phyloP scores from a whole-genome alignment of 2,113 vertebrate genomes.

The Bubo blakistoni region DNA sequence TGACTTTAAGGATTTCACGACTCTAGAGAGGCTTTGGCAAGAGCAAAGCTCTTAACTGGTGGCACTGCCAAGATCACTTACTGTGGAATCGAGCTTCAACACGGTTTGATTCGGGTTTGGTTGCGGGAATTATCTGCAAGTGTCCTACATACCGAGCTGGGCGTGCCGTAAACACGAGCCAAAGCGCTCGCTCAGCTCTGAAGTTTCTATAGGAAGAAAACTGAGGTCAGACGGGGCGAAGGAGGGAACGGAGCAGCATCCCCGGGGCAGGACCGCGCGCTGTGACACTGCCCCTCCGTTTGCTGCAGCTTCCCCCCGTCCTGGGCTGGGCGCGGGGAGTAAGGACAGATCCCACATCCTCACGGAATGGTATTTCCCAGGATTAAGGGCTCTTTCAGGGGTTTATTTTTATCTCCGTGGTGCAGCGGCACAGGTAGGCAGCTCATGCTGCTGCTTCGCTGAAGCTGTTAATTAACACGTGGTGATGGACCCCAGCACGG shows the following conservation, averaged over 20 bases:
- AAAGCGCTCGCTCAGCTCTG: fast-evolving
- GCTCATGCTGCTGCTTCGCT: background rate
- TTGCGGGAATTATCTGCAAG: background rate
- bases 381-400: background rate
- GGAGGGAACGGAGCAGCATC: background rate
- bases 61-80: background rate
- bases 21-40: background rate
- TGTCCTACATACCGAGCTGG: background rate
- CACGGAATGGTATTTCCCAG: background rate
- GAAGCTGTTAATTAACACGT: fast-evolving
- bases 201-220: background rate
- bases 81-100: background rate
- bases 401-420: background rate
- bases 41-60: background rate
- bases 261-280: background rate
- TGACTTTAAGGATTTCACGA: background rate
- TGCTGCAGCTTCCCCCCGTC: background rate
- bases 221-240: background rate
- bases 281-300: too few species aligned
- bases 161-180: background rate
- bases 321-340: background rate
- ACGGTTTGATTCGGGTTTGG: background rate
- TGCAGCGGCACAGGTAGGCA: background rate
- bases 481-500: background rate
- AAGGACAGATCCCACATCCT: background rate